Evolutionary conservation across 2,888 invertebrate genomes (phyloP).

Genomic region (Deroplatys truncata): DNA sequence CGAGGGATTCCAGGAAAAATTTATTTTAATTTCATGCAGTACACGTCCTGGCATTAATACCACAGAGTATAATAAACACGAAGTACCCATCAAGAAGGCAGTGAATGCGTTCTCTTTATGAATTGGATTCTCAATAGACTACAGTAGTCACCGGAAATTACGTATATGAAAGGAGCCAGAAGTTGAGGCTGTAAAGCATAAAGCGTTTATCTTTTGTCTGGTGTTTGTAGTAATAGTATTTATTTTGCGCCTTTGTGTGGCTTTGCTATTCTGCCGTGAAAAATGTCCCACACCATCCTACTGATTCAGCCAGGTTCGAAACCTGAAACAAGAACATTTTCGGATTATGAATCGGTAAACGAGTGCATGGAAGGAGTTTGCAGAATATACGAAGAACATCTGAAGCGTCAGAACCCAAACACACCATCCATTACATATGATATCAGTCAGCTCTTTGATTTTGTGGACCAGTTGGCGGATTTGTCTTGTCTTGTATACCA

Average conservation of each 20-base stretch:
- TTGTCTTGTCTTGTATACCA: conserved; percentile 92
- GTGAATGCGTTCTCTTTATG: too few relatives aligned
- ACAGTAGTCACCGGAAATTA: neutral
- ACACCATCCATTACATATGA: conserved; percentile 97
- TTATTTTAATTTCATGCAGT: too few relatives aligned
- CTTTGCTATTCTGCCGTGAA: neutral
- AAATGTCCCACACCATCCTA: conserved; percentile 91
- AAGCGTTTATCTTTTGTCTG: neutral
- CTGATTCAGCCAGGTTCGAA: conserved; percentile 90
- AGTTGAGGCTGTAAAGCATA: neutral
- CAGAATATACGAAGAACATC: conserved; percentile 97
- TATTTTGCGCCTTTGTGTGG: too few relatives aligned
- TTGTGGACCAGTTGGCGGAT: conserved; percentile 93
- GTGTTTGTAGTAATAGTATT: neutral
- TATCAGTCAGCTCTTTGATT: conserved; percentile 96
- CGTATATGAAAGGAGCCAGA: neutral
- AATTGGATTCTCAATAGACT: too few relatives aligned
- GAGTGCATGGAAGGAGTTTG: conserved; percentile 98
- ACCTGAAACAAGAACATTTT: conserved; percentile 95
- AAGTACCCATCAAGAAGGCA: too few relatives aligned
- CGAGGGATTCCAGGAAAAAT: too few relatives aligned
- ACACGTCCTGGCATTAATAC: too few relatives aligned
- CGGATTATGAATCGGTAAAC: conserved; percentile 96
- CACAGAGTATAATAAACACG: too few relatives aligned
- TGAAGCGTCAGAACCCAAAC: conserved; percentile 92